phyloP scores from a whole-genome alignment of 2,113 vertebrate species.

The Phainopepla nitens region DNA sequence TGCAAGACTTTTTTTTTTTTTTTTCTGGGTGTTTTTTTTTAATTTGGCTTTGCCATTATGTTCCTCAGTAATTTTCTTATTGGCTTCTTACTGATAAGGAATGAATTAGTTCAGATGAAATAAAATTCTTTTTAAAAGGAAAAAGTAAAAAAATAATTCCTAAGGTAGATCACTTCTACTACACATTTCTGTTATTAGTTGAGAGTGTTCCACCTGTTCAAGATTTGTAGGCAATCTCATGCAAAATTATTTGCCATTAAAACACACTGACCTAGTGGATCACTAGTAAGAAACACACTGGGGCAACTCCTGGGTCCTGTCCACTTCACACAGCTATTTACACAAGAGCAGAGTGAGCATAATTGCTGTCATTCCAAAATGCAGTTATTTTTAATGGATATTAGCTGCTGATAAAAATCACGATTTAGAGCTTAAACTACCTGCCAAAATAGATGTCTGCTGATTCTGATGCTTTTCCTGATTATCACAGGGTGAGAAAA shows the following conservation, averaged over 20 bases:
- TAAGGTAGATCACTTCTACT: not conserved
- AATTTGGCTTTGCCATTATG: not conserved
- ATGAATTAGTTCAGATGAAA: conserved; percentile 26
- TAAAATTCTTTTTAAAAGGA: not conserved
- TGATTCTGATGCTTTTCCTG: not conserved
- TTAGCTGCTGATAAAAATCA: not conserved
- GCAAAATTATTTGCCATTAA: not conserved
- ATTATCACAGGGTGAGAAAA: not conserved
- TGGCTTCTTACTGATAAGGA: conserved; percentile 37
- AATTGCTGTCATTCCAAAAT: not conserved
- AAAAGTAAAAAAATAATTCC: not conserved
- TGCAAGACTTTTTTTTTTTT: not conserved
- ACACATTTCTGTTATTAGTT: not conserved
- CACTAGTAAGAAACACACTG: not conserved
- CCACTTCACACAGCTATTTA: not conserved
- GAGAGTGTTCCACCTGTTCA: not conserved
- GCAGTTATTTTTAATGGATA: not conserved
- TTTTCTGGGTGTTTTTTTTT: not conserved
- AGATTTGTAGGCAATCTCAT: not conserved
- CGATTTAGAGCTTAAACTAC: conserved; percentile 12
- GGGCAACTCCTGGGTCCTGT: not conserved
- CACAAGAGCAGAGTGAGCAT: not conserved
- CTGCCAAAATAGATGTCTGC: not conserved
- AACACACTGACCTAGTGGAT: not conserved
- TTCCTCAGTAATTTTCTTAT: conserved; percentile 18